A percentile compares a stretch with the other conserved stretches of the same genome.
Evolutionary conservation across 1,140 invertebrate genomes (phyloP).

Genomic region (Pissodes strobi): DNA sequence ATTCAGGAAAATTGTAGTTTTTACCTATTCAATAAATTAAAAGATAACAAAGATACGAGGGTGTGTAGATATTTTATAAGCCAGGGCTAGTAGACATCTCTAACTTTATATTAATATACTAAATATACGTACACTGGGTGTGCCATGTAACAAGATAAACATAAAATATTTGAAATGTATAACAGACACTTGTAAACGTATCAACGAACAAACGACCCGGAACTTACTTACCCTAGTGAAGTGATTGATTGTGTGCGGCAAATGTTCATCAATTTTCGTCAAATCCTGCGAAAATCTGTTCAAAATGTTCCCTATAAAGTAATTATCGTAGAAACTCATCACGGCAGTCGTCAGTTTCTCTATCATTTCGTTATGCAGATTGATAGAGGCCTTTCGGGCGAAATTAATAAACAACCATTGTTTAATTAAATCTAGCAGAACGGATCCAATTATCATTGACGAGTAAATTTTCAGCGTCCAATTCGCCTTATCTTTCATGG

Average conservation of each 20-base stretch:
- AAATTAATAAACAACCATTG: slow-evolving; percentile 31
- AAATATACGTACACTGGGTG: too few relatives aligned
- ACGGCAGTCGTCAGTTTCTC: slow-evolving; percentile 63
- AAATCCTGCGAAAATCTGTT: slow-evolving; percentile 70
- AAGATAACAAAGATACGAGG: too few relatives aligned
- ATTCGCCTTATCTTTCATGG: slow-evolving; percentile 2
- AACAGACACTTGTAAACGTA: neutral
- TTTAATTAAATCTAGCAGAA: slow-evolving; percentile 61
- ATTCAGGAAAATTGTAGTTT: too few relatives aligned
- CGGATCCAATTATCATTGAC: slow-evolving; percentile 17
- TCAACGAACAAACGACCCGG: neutral
- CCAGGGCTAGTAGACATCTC: too few relatives aligned
- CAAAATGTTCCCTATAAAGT: slow-evolving; percentile 60
- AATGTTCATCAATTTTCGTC: slow-evolving; percentile 67
- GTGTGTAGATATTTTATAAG: too few relatives aligned
- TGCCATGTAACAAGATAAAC: too few relatives aligned
- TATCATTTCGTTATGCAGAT: slow-evolving; percentile 71
- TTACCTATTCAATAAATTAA: too few relatives aligned
- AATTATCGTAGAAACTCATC: slow-evolving; percentile 70
- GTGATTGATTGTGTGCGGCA: slow-evolving; percentile 57
- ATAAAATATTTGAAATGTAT: too few relatives aligned
- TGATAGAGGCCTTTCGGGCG: slow-evolving; percentile 64
- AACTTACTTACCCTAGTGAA: slow-evolving; percentile 26
- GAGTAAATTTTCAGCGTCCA: slow-evolving; percentile 24
- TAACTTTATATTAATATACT: neutral